Conservation (phyloP, 2,888 invertebrate species). For the Amaurobius ferox region DNA sequence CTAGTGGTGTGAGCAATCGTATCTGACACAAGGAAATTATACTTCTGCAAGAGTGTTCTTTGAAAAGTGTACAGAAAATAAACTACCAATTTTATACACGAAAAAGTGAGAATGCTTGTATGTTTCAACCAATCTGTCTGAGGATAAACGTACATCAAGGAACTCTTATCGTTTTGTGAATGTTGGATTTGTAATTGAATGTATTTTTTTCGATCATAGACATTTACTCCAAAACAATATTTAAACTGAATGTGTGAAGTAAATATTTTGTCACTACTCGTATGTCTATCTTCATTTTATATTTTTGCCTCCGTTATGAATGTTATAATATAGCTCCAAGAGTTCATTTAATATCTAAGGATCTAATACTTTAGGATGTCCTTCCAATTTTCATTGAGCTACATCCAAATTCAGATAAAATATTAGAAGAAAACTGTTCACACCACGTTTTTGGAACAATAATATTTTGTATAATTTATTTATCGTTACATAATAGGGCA, state of each 20-base stretch:
- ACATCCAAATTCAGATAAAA: too few species aligned
- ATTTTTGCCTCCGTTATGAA: too few species aligned
- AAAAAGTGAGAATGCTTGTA: background rate
- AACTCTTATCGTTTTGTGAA: background rate
- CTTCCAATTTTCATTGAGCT: too few species aligned
- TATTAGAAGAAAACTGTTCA: too few species aligned
- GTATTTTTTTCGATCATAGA: conserved; percentile 14
- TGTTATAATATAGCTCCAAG: too few species aligned
- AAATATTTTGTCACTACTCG: background rate
- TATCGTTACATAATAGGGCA: too few species aligned
- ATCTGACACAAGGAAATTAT: too few species aligned
- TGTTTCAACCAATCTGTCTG: background rate
- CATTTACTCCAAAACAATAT: conserved; percentile 4
- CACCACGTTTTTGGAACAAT: too few species aligned
- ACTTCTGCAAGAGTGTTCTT: background rate
- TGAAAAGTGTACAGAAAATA: background rate
- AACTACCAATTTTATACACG: background rate
- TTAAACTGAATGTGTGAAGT: conserved; percentile 12
- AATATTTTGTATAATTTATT: too few species aligned
- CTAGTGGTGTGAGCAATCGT: too few species aligned
- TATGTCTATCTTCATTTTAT: background rate
- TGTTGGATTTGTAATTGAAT: conserved; percentile 13
- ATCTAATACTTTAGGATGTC: too few species aligned
- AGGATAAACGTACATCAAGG: background rate
- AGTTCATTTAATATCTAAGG: too few species aligned